A percentile compares a stretch with the other conserved stretches of the same genome.
These are phyloP conservation scores for Fabriciana adippe DNA, from an alignment of 2,888 invertebrate genomes.

Conservation along the genomic window DNA sequence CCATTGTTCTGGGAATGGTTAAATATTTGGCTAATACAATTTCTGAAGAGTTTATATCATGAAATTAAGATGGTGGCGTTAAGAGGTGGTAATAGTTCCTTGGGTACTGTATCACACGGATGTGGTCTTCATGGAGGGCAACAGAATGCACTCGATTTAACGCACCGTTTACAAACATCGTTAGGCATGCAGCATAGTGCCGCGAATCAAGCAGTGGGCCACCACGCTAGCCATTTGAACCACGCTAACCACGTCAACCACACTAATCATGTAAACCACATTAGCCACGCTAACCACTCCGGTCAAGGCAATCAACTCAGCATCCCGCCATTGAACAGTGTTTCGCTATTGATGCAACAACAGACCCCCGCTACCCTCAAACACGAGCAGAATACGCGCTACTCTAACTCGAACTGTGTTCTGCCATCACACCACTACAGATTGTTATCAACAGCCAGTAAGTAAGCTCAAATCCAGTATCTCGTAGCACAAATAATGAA, in stretches of 20 bases:
- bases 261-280: constrained; percentile 37
- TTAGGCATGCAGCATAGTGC: constrained; percentile 59
- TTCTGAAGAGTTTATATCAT: constrained; percentile 76
- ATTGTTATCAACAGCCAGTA: constrained; percentile 68
- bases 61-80: constrained; percentile 77
- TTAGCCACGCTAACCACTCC: constrained; percentile 35
- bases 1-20: constrained; percentile 78
- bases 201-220: constrained; percentile 58
- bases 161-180: constrained; percentile 66
- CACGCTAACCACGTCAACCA: constrained; percentile 48
- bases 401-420: constrained; percentile 63
- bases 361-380: constrained; percentile 55
- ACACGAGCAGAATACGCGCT: constrained; percentile 65
- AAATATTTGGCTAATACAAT: constrained; percentile 74
- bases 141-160: constrained; percentile 60
- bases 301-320: constrained; percentile 34
- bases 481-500: neutral
- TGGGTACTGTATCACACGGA: constrained; percentile 60
- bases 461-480: constrained; percentile 48
- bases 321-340: constrained; percentile 39
- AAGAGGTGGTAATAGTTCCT: constrained; percentile 67
- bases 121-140: constrained; percentile 64
- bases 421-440: constrained; percentile 68
- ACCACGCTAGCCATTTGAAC: constrained; percentile 62
- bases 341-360: constrained; percentile 41